Evolutionary conservation across 2,888 invertebrate genomes (phyloP), one percentile per base, ranked within the genome.

Genomic region (Clitarchus hookeri): DNA sequence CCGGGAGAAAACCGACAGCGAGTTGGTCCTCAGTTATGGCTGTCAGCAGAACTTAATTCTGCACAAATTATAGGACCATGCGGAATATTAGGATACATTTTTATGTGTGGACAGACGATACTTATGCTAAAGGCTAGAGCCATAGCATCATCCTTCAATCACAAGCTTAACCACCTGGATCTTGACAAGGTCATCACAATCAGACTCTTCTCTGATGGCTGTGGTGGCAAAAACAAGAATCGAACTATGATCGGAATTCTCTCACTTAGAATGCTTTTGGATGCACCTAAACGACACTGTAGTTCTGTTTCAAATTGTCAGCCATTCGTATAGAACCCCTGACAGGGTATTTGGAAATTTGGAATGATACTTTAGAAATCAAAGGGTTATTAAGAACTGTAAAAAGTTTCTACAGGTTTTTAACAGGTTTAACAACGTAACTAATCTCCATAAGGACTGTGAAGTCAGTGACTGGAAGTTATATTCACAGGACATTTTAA

Each of bases 141-240:
- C 36, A 36, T 79, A n/a, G 6, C 79, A 25, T 79, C 23, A 12
- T 25, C 36, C 36, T 36, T 36, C 36, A 36, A 36, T 36, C 36
- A 36, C 36, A 36, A 4, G 13, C n/a, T 79, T 25, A 79, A 25
- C 25, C 9, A 79, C 79, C 25, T 25, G 13, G 79, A n/a, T 79
- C 16, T 79, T n/a, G 13, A 11, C 23, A 23, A 27, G 79, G 0
- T 79, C 12, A 79, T 0, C 13, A 79, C 79, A n/a, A 27, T 79
- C 16, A 79, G 23, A 79, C 36, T 3, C 36, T 36, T 36, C 4
- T 36, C 2, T 36, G 36, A 36, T 36, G 36, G 36, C 36, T 36
- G n/a, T 79, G 79, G 79, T 4, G 79, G 79, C 79, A 11, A 79
- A 27, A 79, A 79, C 27, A 79, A 25, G 79, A 79, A n/a, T n/a